phyloP scores from a whole-genome alignment of 2,113 vertebrate genomes.

The Pogonocichla stellata region DNA sequence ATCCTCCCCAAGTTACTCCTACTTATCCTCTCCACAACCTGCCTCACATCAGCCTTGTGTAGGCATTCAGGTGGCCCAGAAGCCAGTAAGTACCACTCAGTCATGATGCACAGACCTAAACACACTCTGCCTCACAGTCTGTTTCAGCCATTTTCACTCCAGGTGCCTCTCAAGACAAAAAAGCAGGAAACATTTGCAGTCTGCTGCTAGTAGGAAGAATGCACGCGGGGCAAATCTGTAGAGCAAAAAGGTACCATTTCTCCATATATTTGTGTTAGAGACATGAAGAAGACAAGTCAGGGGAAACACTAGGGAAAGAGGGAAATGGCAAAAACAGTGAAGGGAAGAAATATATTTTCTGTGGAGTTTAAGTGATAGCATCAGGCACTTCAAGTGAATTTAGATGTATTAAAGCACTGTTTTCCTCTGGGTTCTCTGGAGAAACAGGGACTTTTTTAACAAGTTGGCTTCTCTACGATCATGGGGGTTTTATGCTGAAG shows the following conservation, averaged over 20 bases:
- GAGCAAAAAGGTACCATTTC: background rate
- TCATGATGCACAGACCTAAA: background rate
- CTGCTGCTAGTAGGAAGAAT: background rate
- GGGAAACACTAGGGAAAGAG: background rate
- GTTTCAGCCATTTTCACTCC: background rate
- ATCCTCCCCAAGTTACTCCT: background rate
- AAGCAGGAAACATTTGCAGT: constrained; percentile 1
- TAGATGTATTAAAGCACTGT: background rate
- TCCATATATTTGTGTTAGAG: background rate
- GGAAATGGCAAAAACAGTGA: background rate
- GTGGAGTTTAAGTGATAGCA: background rate
- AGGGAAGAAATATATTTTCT: constrained; percentile 12
- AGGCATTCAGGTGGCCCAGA: background rate
- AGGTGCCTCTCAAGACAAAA: background rate
- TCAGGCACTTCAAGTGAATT: background rate
- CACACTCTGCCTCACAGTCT: background rate
- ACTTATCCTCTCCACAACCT: background rate
- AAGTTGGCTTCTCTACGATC: background rate
- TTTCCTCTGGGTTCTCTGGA: background rate
- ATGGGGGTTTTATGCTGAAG: background rate
- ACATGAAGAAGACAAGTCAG: background rate
- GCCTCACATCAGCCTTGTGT: background rate
- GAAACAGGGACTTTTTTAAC: constrained; percentile 14
- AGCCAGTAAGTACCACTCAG: background rate
- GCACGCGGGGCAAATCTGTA: background rate